Evolutionary conservation across 2,888 invertebrate species (phyloP).

Genomic region (Hyles lineata): DNA sequence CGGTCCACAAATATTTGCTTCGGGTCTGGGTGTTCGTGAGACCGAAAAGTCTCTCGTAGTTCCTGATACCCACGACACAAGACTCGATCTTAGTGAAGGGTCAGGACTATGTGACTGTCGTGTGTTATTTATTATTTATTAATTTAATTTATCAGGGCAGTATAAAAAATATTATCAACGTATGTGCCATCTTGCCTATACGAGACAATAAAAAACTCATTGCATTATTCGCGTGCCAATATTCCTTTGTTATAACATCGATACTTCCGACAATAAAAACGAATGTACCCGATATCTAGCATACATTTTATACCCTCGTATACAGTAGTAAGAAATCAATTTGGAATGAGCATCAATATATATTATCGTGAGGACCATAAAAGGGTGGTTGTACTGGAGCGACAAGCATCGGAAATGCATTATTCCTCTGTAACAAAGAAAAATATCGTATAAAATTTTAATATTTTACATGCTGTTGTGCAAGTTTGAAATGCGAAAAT

Average conservation of each 20-base stretch:
- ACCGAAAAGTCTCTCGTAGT: too few relatives aligned
- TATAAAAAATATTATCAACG: not conserved
- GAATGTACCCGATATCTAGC: not conserved
- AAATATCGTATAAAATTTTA: slow-evolving; percentile 20
- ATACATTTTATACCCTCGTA: slow-evolving; percentile 3
- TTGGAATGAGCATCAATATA: slow-evolving; percentile 18
- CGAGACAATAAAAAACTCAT: slow-evolving; percentile 5
- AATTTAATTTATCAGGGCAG: not conserved
- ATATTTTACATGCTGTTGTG: slow-evolving; percentile 1
- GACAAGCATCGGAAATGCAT: slow-evolving; percentile 8
- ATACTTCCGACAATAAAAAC: slow-evolving; percentile 1
- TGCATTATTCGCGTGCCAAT: not conserved
- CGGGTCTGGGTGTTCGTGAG: too few relatives aligned
- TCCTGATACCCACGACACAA: too few relatives aligned
- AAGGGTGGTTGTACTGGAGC: slow-evolving; percentile 13
- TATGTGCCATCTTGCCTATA: not conserved
- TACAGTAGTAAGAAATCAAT: slow-evolving; percentile 25
- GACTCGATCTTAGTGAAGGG: too few relatives aligned
- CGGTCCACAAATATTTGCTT: too few relatives aligned
- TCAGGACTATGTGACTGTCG: too few relatives aligned
- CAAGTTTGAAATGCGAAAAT: not conserved
- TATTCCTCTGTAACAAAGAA: slow-evolving; percentile 8
- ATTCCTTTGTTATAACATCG: not conserved
- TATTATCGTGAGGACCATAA: not conserved
- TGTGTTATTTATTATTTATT: too few relatives aligned